Percentiles rank a stretch among this genome's conserved stretches.
These are phyloP conservation scores for Dicrostonyx torquatus DNA, from an alignment of 2,797 vertebrate genomes.

Conservation along the genomic window DNA sequence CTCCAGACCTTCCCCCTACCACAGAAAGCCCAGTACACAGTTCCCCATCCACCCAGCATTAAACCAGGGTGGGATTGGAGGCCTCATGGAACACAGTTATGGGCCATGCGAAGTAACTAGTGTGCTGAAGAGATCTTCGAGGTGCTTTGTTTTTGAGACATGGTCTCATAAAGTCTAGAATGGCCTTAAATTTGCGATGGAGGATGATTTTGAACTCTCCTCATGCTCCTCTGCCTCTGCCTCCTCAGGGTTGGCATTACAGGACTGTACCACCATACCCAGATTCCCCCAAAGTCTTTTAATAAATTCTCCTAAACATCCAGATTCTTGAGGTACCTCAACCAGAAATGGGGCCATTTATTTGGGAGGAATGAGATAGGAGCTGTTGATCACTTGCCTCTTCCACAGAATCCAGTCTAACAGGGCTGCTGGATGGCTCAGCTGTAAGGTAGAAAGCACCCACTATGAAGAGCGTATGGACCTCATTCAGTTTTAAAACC, in stretches of 20 bases:
- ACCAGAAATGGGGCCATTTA: neutral
- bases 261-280: neutral
- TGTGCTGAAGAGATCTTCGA: neutral
- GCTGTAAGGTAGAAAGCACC: neutral
- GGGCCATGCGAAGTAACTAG: neutral
- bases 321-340: neutral
- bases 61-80: accelerated
- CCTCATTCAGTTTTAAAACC: neutral
- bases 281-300: neutral
- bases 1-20: neutral
- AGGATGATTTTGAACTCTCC: neutral
- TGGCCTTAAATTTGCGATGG: neutral
- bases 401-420: neutral
- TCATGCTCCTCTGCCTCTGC: neutral
- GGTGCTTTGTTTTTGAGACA: neutral
- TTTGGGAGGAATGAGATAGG: neutral
- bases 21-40: neutral
- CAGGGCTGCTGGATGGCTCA: neutral
- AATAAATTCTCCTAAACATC: neutral
- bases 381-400: neutral
- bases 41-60: neutral
- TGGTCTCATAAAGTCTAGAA: neutral
- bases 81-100: neutral
- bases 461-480: neutral
- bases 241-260: neutral